A percentile compares a stretch with the other conserved stretches of the same genome.
Conservation (phyloP, 2,797 vertebrate genomes). For the Bovichtus variegatus region DNA sequence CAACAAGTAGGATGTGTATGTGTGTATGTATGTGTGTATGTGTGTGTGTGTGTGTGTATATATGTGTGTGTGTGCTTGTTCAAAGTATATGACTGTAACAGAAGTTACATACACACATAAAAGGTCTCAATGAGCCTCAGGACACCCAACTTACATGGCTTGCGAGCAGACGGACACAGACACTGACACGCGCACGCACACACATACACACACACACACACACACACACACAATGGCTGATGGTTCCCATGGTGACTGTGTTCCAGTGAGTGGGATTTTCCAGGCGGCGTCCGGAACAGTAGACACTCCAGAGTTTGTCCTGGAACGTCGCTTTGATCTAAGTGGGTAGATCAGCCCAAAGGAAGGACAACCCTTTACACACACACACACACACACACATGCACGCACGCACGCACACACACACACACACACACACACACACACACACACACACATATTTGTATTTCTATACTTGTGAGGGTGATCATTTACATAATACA, state of each 20-base stretch:
- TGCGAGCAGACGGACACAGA: conserved; percentile 12
- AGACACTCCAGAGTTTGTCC: conserved; percentile 75
- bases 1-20: conserved; percentile 43
- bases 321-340: conserved; percentile 80
- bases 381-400: conserved; percentile 24
- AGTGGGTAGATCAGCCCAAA: conserved; percentile 64
- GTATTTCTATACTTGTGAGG: conserved; percentile 2
- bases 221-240: conserved; percentile 49
- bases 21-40: conserved; percentile 22
- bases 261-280: conserved; percentile 78
- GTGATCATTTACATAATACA: neutral
- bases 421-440: conserved; percentile 31
- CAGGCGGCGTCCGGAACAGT: conserved; percentile 69
- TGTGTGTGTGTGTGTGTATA: conserved; percentile 21
- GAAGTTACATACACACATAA: conserved; percentile 66
- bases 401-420: conserved; percentile 4
- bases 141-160: conserved; percentile 47
- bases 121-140: conserved; percentile 70
- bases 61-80: conserved; percentile 9
- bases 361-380: conserved; percentile 50
- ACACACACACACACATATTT: conserved; percentile 4
- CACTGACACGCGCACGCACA: conserved; percentile 28
- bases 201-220: conserved; percentile 53
- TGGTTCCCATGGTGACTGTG: conserved; percentile 75
- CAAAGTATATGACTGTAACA: conserved; percentile 34